A percentile compares a stretch with the other conserved stretches of the same genome.
Conservation (phyloP, 2,797 vertebrate genomes). For the Florisuga fusca region DNA sequence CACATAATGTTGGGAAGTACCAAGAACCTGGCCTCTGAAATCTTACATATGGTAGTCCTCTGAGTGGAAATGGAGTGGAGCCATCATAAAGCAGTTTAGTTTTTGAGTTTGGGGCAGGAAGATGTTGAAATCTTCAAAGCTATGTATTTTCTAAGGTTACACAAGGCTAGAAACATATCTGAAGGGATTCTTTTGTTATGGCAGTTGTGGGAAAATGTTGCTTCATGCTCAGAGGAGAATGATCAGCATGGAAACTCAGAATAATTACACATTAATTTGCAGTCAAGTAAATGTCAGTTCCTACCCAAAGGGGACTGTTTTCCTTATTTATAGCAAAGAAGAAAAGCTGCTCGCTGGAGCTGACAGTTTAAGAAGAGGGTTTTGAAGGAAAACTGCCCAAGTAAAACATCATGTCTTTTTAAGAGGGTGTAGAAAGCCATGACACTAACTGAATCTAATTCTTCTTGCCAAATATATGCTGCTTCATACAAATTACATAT, state of each 20-base stretch:
- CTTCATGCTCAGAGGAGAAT: background rate
- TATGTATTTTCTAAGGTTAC: background rate
- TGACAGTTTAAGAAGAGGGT: rapidly evolving
- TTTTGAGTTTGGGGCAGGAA: background rate
- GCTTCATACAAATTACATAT: background rate
- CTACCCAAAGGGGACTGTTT: background rate
- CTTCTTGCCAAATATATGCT: background rate
- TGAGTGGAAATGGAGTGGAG: background rate
- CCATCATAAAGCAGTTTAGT: background rate
- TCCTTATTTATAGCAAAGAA: background rate
- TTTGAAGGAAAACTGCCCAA: background rate
- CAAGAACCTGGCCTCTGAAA: background rate
- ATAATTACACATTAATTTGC: background rate
- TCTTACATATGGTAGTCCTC: background rate
- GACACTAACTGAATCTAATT: background rate
- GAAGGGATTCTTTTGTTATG: background rate
- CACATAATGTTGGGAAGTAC: background rate
- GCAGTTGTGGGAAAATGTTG: background rate
- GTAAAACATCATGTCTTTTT: background rate
- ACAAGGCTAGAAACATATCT: background rate
- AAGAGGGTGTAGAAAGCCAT: background rate
- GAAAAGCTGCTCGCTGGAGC: background rate
- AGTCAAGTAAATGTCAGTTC: background rate
- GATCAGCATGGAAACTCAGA: background rate
- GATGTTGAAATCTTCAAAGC: background rate